Conservation (phyloP, 2,797 vertebrate species). For the Chrosomus eos region DNA sequence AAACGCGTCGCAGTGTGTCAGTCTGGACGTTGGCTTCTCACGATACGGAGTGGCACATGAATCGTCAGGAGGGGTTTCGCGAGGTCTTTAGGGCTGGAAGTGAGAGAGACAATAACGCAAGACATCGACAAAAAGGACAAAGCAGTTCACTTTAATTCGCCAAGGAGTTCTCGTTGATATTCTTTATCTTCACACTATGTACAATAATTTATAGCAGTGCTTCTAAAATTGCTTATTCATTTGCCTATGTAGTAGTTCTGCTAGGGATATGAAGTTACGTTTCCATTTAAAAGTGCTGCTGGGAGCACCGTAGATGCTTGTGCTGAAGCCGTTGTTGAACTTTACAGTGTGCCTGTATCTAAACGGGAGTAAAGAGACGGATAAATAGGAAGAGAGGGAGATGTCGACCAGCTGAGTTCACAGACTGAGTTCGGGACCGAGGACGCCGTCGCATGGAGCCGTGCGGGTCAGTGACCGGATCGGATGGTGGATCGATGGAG, state of each 20-base stretch:
- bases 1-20: background rate
- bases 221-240: slow-evolving; percentile 78
- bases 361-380: slow-evolving; percentile 1
- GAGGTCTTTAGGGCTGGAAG: slow-evolving; percentile 74
- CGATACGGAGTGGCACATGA: background rate
- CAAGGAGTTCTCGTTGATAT: slow-evolving; percentile 72
- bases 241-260: slow-evolving; percentile 68
- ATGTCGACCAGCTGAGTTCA: slow-evolving; percentile 4
- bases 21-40: slow-evolving; percentile 10
- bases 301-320: slow-evolving; percentile 59
- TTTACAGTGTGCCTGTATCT: slow-evolving; percentile 47
- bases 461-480: slow-evolving; percentile 18
- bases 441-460: slow-evolving; percentile 36
- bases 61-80: background rate
- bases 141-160: slow-evolving; percentile 80
- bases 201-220: slow-evolving; percentile 93
- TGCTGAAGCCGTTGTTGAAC: slow-evolving; percentile 64
- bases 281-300: slow-evolving; percentile 52
- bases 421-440: slow-evolving; percentile 37
- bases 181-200: slow-evolving; percentile 81
- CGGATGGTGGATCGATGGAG: slow-evolving; percentile 21
- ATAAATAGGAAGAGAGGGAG: slow-evolving; percentile 12
- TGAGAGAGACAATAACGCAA: slow-evolving; percentile 60
- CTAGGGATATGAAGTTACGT: slow-evolving; percentile 25
- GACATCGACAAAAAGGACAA: slow-evolving; percentile 61